These are phyloP conservation scores for Minunthozetes semirufus DNA, from an alignment of 2,888 invertebrate genomes.

Conservation along the genomic window DNA sequence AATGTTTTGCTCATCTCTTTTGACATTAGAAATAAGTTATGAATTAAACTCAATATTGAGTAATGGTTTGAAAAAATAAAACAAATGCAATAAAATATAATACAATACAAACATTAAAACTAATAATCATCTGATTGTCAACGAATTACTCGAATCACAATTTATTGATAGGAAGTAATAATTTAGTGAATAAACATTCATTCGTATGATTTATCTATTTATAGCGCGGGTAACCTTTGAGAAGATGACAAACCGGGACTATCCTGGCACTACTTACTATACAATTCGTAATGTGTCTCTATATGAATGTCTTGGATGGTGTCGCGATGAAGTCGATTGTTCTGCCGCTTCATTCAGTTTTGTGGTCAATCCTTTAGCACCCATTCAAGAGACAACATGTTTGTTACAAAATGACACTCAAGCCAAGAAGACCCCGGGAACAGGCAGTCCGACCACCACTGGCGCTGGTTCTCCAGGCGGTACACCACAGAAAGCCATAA, in stretches of 20 bases:
- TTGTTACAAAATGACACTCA: slow-evolving; percentile 86
- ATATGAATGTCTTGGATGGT: slow-evolving; percentile 92
- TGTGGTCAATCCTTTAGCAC: slow-evolving; percentile 82
- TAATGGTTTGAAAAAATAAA: no score
- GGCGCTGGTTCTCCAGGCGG: neutral
- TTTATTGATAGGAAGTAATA: neutral
- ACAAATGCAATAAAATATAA: no score
- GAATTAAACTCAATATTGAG: no score
- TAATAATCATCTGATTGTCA: no score
- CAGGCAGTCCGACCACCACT: neutral
- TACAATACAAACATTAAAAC: no score
- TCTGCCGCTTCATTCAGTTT: slow-evolving; percentile 89
- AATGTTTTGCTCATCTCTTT: no score
- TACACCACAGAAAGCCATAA: slow-evolving; percentile 69
- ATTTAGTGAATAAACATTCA: neutral
- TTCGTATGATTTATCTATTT: neutral
- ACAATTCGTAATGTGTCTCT: slow-evolving; percentile 82
- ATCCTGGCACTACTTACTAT: slow-evolving; percentile 82
- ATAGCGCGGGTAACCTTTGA: slow-evolving; percentile 64
- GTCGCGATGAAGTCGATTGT: slow-evolving; percentile 82
- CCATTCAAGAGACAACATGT: slow-evolving; percentile 82
- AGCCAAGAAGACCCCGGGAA: slow-evolving; percentile 68
- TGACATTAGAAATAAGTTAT: no score
- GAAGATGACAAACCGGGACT: slow-evolving; percentile 85
- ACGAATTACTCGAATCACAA: no score